These are phyloP conservation scores for Chloropsis hardwickii DNA, from an alignment of 2,113 vertebrate genomes.

Conservation along the genomic window DNA sequence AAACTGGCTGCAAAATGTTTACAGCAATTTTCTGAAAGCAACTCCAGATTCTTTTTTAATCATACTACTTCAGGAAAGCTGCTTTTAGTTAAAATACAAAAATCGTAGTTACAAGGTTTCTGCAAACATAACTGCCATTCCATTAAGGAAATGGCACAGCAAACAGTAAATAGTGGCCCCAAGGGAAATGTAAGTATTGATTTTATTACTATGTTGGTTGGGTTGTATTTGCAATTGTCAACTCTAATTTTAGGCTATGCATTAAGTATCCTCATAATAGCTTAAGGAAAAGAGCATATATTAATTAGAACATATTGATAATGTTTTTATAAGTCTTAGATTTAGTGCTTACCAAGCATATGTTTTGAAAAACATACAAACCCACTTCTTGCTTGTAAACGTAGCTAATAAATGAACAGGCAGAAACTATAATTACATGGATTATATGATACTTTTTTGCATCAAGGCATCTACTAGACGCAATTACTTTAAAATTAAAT, in stretches of 20 bases:
- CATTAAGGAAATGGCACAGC: conserved; percentile 84
- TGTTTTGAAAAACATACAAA: conserved; percentile 44
- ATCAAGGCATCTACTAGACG: not conserved
- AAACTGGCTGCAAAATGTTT: conserved; percentile 48
- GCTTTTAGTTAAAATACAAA: conserved; percentile 86
- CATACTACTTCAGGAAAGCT: conserved; percentile 76
- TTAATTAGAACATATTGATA: conserved; percentile 77
- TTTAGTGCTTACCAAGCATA: conserved; percentile 30
- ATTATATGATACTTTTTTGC: conserved; percentile 33
- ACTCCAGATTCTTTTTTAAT: conserved; percentile 62
- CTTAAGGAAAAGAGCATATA: conserved; percentile 75
- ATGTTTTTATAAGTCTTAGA: conserved; percentile 63
- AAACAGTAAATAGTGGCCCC: conserved; percentile 83
- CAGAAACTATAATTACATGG: conserved; percentile 40
- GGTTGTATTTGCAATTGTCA: conserved; percentile 86
- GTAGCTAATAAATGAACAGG: conserved; percentile 12
- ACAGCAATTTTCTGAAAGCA: conserved; percentile 59
- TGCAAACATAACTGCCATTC: conserved; percentile 83
- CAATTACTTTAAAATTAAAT: conserved; percentile 24
- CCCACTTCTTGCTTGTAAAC: not conserved
- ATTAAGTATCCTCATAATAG: conserved; percentile 80
- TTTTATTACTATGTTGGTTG: conserved; percentile 84
- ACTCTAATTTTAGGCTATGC: conserved; percentile 80
- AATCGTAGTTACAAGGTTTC: conserved; percentile 80
- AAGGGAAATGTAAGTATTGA: conserved; percentile 86